Conservation (phyloP, 2,888 invertebrate species). For the Germaria angustata region DNA sequence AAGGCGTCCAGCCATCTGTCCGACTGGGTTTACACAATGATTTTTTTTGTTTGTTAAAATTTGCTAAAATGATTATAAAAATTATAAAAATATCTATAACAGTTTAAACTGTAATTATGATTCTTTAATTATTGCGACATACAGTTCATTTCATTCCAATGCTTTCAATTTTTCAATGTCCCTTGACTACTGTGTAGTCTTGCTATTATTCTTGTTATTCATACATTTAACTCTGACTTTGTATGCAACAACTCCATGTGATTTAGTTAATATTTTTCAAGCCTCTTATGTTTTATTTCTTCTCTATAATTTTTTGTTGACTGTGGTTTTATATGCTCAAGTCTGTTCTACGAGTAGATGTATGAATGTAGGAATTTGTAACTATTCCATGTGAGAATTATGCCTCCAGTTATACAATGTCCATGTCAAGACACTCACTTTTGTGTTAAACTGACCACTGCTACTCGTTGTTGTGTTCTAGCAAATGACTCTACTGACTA, state of each 20-base stretch:
- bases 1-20: too few relatives aligned
- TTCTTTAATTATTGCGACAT: too few relatives aligned
- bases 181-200: not conserved
- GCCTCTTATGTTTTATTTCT: not conserved
- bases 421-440: conserved; percentile 65
- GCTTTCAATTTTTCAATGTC: too few relatives aligned
- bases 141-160: too few relatives aligned
- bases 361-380: conserved; percentile 31
- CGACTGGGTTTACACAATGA: too few relatives aligned
- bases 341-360: not conserved
- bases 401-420: conserved; percentile 60
- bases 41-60: too few relatives aligned
- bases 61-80: too few relatives aligned
- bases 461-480: conserved; percentile 39
- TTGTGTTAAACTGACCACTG: conserved; percentile 51
- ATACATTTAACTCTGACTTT: conserved; percentile 43
- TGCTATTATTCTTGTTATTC: not conserved
- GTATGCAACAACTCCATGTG: conserved; percentile 9
- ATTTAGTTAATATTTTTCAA: conserved; percentile 32
- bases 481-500: not conserved
- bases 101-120: too few relatives aligned
- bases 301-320: not conserved
- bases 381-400: conserved; percentile 66
- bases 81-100: too few relatives aligned
- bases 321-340: conserved; percentile 7